Evolutionary conservation across 1,140 invertebrate species (phyloP).

Genomic region (Portunus trituberculatus): DNA sequence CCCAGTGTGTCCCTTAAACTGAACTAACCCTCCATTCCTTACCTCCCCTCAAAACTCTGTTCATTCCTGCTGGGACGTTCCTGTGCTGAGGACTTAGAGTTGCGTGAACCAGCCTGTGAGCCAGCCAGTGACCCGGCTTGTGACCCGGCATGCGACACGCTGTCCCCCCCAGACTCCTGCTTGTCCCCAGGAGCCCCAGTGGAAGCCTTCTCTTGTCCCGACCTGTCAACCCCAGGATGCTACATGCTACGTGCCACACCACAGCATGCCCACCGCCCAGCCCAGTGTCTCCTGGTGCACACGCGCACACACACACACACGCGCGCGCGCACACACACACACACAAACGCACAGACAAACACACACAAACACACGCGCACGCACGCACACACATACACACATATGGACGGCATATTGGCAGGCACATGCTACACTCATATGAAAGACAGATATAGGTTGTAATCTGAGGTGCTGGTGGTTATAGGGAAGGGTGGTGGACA

Average conservation of each 20-base stretch:
- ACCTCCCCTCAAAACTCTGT: constrained; percentile 71
- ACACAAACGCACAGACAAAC: constrained; percentile 17
- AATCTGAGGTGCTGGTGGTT: constrained; percentile 15
- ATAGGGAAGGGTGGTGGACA: background rate
- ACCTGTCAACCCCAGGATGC: constrained; percentile 72
- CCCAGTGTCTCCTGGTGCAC: background rate
- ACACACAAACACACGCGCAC: background rate
- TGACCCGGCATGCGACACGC: constrained; percentile 70
- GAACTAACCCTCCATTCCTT: constrained; percentile 52
- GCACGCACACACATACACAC: background rate
- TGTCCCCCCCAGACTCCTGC: constrained; percentile 63
- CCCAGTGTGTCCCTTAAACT: constrained; percentile 26
- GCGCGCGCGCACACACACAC: background rate
- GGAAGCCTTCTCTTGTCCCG: constrained; percentile 66
- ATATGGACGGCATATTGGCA: constrained; percentile 2
- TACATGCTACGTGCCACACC: constrained; percentile 72
- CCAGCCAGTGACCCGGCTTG: constrained; percentile 54
- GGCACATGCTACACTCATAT: constrained; percentile 39
- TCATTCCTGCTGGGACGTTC: constrained; percentile 71
- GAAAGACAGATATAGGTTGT: background rate
- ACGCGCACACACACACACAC: background rate
- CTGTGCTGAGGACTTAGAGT: constrained; percentile 75
- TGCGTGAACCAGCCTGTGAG: constrained; percentile 68
- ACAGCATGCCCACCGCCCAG: constrained; percentile 53
- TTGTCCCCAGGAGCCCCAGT: constrained; percentile 59